A percentile compares a stretch with the other conserved stretches of the same genome.
Conservation (phyloP, 2,797 vertebrate genomes). For the Phyllotis vaccarum region DNA sequence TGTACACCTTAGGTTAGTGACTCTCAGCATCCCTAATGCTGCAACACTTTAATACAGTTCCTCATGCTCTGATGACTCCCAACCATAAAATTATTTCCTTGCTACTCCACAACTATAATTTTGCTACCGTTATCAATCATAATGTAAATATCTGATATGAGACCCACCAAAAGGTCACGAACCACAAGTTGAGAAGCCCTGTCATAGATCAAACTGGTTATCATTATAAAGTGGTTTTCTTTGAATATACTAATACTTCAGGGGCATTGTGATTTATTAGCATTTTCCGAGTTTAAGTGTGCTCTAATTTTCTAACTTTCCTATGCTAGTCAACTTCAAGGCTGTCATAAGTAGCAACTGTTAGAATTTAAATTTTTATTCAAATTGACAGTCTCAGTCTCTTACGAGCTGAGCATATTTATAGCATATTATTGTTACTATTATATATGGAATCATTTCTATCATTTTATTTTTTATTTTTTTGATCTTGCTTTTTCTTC, state of each 20-base stretch:
- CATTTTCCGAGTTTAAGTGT: constrained; percentile 23
- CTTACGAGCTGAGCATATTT: constrained; percentile 13
- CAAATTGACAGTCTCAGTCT: neutral
- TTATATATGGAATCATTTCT: neutral
- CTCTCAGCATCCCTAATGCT: neutral
- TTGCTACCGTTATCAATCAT: neutral
- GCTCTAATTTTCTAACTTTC: constrained; percentile 9
- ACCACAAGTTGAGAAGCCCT: neutral
- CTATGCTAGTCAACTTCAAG: neutral
- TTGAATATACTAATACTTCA: neutral
- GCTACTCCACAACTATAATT: neutral
- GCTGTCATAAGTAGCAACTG: neutral
- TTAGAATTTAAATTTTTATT: neutral
- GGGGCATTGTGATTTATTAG: neutral
- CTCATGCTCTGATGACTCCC: neutral
- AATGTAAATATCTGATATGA: neutral
- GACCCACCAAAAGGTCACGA: neutral
- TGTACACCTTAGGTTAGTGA: neutral
- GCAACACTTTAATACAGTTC: neutral
- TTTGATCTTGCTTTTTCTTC: constrained; percentile 5
- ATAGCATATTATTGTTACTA: neutral
- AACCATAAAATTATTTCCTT: neutral
- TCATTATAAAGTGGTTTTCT: neutral
- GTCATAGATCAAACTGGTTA: neutral
- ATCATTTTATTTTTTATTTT: constrained; percentile 3